Evolutionary conservation across 2,113 vertebrate species (phyloP), one percentile per base, ranked within the genome.

Genomic region (Misgurnus mizolepis): DNA sequence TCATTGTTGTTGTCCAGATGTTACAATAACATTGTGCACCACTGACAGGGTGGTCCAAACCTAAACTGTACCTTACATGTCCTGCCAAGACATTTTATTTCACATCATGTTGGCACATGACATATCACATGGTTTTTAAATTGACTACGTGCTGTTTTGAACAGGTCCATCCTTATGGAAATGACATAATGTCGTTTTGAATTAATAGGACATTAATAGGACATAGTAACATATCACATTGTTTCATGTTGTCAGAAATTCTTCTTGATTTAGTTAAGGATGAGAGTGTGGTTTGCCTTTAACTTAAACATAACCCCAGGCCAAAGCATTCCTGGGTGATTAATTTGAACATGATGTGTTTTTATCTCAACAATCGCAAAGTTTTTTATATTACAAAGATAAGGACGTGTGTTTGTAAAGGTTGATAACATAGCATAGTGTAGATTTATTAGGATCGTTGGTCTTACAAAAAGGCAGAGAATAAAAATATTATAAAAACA

Each of bases 401-500:
- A 11, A 1, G 58, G 34, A 5, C 69, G 11, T 34, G 34, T 58
- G 41, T 64, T 39, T 75, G 4, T 39, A 22, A 60, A 60, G 0
- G 34, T 8, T 2, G 2, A 47, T 8, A 47, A 10, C 6, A 47
- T 47, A 47, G 55, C 14, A n/a, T 58, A 18, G 18, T 18, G 8
- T n/a, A 58, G 10, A 5, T 4, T 8, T 17, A 17, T 60, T 60
- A 17, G 45, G 12, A 61, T 69, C 8, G 10, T 75, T 18, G 6
- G 55, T 11, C 49, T 11, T 53, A 12, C 49, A 14, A 74, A 75
- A 41, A 34, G 65, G n/a, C 47, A 71, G 10, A 49, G 45, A 47
- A 86, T 76, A 85, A 75, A 39, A 71, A 64, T 43, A 70, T 45
- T 53, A 66, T 81, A 67, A 83, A 65, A 85, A 80, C 14, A 83